phyloP scores from a whole-genome alignment of 2,888 invertebrate genomes.

The Frankliniella intonsa region DNA sequence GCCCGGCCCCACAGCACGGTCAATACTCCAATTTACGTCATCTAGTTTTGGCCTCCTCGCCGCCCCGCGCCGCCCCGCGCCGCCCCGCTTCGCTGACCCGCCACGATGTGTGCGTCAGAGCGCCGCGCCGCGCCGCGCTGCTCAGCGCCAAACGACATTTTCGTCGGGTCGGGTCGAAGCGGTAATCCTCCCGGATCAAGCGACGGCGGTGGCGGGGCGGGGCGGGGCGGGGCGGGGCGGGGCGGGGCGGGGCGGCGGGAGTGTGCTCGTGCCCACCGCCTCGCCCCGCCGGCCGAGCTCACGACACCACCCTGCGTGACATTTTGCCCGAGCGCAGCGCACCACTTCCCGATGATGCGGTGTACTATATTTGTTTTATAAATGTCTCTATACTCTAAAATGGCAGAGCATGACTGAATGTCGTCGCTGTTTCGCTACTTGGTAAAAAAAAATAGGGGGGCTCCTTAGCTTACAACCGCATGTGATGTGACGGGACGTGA shows the following conservation, averaged over 20 bases:
- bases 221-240: not conserved
- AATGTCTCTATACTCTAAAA: too few relatives aligned
- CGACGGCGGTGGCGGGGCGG: not conserved
- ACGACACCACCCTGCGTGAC: too few relatives aligned
- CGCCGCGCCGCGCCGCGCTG: too few relatives aligned
- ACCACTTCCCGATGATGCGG: too few relatives aligned
- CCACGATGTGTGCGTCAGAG: not conserved
- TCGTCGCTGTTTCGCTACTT: too few relatives aligned
- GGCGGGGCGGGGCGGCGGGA: not conserved
- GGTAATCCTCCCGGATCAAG: not conserved
- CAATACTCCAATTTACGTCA: conserved; percentile 23
- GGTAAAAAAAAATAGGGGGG: too few relatives aligned
- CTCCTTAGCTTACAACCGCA: too few relatives aligned
- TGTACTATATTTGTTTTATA: too few relatives aligned
- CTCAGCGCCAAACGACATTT: not conserved
- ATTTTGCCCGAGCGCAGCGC: not conserved
- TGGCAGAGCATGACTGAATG: too few relatives aligned
- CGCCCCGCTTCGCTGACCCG: not conserved
- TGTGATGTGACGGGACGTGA: too few relatives aligned
- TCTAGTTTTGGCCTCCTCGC: not conserved
- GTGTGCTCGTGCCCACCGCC: not conserved
- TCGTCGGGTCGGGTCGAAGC: not conserved
- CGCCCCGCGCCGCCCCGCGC: not conserved
- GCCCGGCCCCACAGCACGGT: not conserved
- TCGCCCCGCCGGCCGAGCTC: too few relatives aligned